Percentiles rank a stretch among this genome's conserved stretches.
Evolutionary conservation across 2,888 invertebrate species (phyloP).

Genomic region (Sesia bembeciformis): DNA sequence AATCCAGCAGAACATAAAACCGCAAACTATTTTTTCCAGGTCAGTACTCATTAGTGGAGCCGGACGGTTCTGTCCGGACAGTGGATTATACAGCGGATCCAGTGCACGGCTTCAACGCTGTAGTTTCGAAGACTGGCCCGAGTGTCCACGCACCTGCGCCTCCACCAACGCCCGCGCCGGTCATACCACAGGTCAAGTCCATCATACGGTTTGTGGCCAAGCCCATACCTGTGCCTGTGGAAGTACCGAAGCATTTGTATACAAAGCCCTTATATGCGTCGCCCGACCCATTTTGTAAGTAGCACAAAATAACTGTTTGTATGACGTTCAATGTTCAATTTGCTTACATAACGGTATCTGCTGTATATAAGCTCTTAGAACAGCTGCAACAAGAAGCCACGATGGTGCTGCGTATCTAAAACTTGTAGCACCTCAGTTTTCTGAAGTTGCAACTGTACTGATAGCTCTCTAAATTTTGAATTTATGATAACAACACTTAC

Average conservation of each 20-base stretch:
- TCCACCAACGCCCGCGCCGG: slow-evolving; percentile 15
- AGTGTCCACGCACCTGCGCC: slow-evolving; percentile 46
- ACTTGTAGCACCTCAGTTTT: too few relatives aligned
- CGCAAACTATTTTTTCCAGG: slow-evolving; percentile 33
- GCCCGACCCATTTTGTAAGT: slow-evolving; percentile 32
- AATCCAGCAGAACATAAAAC: neutral
- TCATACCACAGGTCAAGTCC: slow-evolving; percentile 16
- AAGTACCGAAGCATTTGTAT: slow-evolving; percentile 30
- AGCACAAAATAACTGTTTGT: neutral
- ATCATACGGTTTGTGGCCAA: slow-evolving; percentile 34
- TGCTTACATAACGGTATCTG: too few relatives aligned
- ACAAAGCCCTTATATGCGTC: slow-evolving; percentile 27
- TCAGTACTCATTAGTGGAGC: slow-evolving; percentile 69
- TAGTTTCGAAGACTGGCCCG: slow-evolving; percentile 70
- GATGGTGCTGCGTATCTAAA: too few relatives aligned
- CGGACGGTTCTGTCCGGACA: slow-evolving; percentile 67
- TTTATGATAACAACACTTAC: too few relatives aligned
- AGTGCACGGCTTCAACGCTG: slow-evolving; percentile 73
- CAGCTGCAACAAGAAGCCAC: too few relatives aligned
- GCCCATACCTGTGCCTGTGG: slow-evolving; percentile 51
- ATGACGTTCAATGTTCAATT: too few relatives aligned
- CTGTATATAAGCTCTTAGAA: too few relatives aligned
- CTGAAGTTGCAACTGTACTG: too few relatives aligned
- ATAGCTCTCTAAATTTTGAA: too few relatives aligned
- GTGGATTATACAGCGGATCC: slow-evolving; percentile 76